Base-by-base conservation (phyloP, 2,113 vertebrate species). In the Actinemys pallida region DNA sequence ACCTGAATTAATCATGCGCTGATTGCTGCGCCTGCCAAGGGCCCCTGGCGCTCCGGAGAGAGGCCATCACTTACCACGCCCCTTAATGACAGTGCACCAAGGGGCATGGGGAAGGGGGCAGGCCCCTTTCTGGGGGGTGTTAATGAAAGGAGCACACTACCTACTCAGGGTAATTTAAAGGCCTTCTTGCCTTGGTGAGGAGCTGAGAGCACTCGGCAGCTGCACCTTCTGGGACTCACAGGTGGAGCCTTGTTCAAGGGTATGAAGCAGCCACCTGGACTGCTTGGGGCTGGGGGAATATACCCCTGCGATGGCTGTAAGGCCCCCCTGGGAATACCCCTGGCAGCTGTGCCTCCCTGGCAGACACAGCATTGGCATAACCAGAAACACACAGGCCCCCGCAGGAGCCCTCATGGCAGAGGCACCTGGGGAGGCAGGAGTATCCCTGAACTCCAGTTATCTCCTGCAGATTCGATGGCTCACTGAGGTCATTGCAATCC, bases 71-170 rank as follows among this genome's bases (percentile, higher is more conserved):
- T 45, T 42, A 54, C 56, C 0, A 0, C 8, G 11, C 35, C 52
- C 76, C 8, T 0, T 50, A 42, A 4, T 0, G 0, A 47, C 31
- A 13, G 79, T n/a, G n/a, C n/a, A 19, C n/a, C 9, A 10, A 17
- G n/a, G 4, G 17, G 65, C n/a, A 19, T 5, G n/a, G 82, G 59
- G 91, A 72, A 29, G 39, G 76, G 81, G 88, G n/a, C 91, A 90
- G 76, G 10, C 24, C 62, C 22, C 29, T 84, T 10, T n/a, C 53
- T 5, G 35, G 35, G 10, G 79, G 49, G 39, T 0, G 45, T 0
- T 53, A 1, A 57, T 20, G 45, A 80, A 54, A 59, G 83, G 20
- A 20, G 22, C 19, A 0, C 1, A 50, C 47, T 39, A 56, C 47
- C 62, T 6, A 0, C 49, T 35, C 45, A 17, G 0, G 1, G 45